A percentile compares a stretch with the other conserved stretches of the same genome.
Evolutionary conservation across 1,140 invertebrate genomes (phyloP).

Genomic region (Meloidogyne hapla): DNA sequence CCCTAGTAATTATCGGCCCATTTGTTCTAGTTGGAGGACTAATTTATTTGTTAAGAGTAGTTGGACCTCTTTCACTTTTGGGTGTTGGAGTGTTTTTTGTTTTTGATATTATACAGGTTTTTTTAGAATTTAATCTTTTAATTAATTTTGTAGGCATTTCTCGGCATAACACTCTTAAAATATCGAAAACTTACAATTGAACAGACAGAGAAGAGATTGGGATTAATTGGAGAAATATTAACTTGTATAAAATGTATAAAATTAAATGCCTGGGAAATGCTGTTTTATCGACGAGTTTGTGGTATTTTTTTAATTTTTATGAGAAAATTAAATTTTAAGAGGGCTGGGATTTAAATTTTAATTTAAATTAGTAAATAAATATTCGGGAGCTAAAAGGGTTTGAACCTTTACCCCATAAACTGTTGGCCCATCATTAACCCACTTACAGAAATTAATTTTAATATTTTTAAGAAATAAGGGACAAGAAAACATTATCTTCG

Average conservation of each 20-base stretch:
- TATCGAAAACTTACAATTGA: constrained; percentile 66
- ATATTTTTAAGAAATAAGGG: no score
- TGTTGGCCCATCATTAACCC: no score
- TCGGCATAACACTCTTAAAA: constrained; percentile 63
- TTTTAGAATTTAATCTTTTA: neutral
- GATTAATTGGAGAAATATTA: constrained; percentile 69
- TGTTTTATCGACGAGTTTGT: constrained; percentile 71
- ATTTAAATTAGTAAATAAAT: no score
- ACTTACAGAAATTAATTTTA: no score
- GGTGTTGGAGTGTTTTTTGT: constrained; percentile 71
- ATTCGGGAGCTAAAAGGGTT: no score
- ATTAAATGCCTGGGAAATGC: constrained; percentile 85
- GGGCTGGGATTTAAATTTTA: no score
- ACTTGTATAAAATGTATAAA: constrained; percentile 76
- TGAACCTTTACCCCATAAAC: no score
- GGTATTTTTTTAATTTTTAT: constrained; percentile 62
- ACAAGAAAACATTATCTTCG: no score
- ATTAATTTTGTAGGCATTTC: constrained; percentile 65
- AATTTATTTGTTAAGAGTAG: constrained; percentile 70
- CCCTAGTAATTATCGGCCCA: constrained; percentile 72
- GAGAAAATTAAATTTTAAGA: no score
- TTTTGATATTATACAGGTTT: constrained; percentile 71
- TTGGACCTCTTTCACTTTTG: constrained; percentile 71
- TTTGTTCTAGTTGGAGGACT: constrained; percentile 70
- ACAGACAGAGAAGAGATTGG: constrained; percentile 65